Base-by-base conservation (phyloP, 1,140 invertebrate species). In the Drosophila erecta region DNA sequence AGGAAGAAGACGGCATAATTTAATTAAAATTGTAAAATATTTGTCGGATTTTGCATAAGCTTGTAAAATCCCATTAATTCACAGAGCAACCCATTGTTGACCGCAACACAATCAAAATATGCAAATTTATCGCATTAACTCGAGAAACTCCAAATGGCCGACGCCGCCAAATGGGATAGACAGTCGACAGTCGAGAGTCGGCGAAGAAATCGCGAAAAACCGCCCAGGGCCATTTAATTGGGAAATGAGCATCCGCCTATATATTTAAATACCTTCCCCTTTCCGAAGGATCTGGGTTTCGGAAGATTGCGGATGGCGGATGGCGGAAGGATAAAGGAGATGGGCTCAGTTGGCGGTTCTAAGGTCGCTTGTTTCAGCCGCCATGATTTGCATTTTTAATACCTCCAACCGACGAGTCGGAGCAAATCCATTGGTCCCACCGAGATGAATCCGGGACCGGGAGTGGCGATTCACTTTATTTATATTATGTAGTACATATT, bases 71-170 rank as follows among this genome's bases (percentile, higher is more conserved):
- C 84, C 84, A 87, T 87, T 87, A 87, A 87, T 87, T 87, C 84
- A 87, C 79, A 89, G 77, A 83, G 84, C 84, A 89, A 87, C 84
- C 83, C 84, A 89, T 87, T 87, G 84, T 89, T 87, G 84, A 87
- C 84, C 84, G 79, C 84, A 87, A 89, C 84, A 87, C 81, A 90
- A 90, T 90, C 87, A 90, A 90, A 90, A 90, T 90, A 90, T 90
- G 87, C 87, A 90, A 90, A 90, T 90, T 87, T 90, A 90, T 90
- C 81, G 87, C 87, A 91, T 91, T 91, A 91, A 91, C 76, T 91
- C 81, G 81, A 61, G 78, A 78, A 86, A 81, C 69, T 78, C 59
- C 69, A 40, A 85, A 84, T 77, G 50, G 79, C 43, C 55, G 35
- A 33, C 37, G 46, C 54, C 44, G 37, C 37, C 37, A 37, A 79